Conservation (phyloP, 2,888 invertebrate species). For the Meta bourneti region DNA sequence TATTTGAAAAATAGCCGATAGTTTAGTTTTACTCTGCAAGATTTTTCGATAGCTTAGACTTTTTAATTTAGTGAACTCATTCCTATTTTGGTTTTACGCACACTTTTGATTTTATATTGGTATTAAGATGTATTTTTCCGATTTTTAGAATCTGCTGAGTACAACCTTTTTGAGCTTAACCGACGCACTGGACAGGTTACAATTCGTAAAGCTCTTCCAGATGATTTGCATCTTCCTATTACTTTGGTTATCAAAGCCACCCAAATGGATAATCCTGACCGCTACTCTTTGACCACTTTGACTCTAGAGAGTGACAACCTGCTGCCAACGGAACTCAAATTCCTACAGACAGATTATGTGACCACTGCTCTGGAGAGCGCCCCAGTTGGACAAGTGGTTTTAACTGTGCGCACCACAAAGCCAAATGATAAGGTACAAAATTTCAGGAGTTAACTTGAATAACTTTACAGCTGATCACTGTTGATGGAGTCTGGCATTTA, state of each 20-base stretch:
- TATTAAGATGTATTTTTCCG: too few species aligned
- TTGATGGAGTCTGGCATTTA: neutral
- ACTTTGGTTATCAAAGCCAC: constrained; percentile 78
- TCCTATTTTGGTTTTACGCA: too few species aligned
- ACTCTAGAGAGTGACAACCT: constrained; percentile 85
- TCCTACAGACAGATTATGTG: constrained; percentile 87
- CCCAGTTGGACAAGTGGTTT: constrained; percentile 87
- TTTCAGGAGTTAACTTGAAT: neutral
- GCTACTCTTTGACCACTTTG: constrained; percentile 92
- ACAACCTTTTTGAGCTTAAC: constrained; percentile 85
- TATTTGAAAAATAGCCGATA: too few species aligned
- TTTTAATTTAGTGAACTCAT: too few species aligned
- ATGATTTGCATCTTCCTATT: constrained; percentile 75
- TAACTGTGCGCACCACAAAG: constrained; percentile 86
- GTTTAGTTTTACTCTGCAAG: too few species aligned
- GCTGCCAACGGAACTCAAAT: constrained; percentile 84
- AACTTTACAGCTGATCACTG: neutral
- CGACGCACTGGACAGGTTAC: constrained; percentile 85
- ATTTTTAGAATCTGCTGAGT: constrained; percentile 84
- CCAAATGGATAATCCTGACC: constrained; percentile 89
- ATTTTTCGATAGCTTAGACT: too few species aligned
- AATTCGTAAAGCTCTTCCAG: constrained; percentile 84
- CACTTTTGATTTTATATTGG: too few species aligned
- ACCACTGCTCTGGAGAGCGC: constrained; percentile 89
- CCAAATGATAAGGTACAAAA: constrained; percentile 80